Percentiles rank a stretch among this genome's conserved stretches.
Evolutionary conservation across 1,140 invertebrate genomes (phyloP).

Genomic region (Drosophila hydei): DNA sequence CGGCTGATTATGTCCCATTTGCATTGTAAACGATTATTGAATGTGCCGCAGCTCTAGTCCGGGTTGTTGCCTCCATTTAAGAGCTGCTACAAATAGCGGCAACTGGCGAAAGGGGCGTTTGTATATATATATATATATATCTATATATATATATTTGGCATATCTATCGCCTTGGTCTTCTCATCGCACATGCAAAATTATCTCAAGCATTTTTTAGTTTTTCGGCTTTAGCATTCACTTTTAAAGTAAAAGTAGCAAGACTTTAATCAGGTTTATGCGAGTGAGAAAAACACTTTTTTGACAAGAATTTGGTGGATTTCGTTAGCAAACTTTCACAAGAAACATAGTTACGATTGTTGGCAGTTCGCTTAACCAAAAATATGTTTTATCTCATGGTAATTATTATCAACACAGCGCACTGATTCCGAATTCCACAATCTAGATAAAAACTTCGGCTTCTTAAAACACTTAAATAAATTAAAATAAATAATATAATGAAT

Average conservation of each 20-base stretch:
- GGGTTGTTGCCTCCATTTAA: slow-evolving; percentile 39
- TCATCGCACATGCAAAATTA: slow-evolving; percentile 8
- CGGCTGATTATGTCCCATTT: slow-evolving; percentile 57
- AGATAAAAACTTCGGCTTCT: too few species aligned
- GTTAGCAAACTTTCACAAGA: slow-evolving; percentile 31
- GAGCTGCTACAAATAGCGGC: slow-evolving; percentile 27
- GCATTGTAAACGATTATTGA: slow-evolving; percentile 33
- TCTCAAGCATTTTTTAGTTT: slow-evolving; percentile 3
- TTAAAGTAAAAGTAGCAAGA: slow-evolving; percentile 55
- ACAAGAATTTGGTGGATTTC: slow-evolving; percentile 36
- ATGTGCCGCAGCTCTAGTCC: slow-evolving; percentile 16
- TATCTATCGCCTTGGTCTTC: slow-evolving; percentile 3
- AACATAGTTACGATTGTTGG: not conserved
- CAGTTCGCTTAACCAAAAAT: not conserved
- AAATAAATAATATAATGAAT: too few species aligned
- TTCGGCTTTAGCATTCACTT: slow-evolving; percentile 22
- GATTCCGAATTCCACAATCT: too few species aligned
- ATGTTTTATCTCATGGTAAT: too few species aligned
- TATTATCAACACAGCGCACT: too few species aligned
- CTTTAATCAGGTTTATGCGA: slow-evolving; percentile 44
- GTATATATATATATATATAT: slow-evolving; percentile 5
- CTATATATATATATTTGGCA: not conserved
- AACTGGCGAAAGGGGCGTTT: not conserved
- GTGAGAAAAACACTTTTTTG: slow-evolving; percentile 51
- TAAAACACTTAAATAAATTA: too few species aligned